These are phyloP conservation scores for Phacellophora camtschatica DNA, from an alignment of 30 jellyfish, hydroid and myxozoan species.

Conservation along the genomic window DNA sequence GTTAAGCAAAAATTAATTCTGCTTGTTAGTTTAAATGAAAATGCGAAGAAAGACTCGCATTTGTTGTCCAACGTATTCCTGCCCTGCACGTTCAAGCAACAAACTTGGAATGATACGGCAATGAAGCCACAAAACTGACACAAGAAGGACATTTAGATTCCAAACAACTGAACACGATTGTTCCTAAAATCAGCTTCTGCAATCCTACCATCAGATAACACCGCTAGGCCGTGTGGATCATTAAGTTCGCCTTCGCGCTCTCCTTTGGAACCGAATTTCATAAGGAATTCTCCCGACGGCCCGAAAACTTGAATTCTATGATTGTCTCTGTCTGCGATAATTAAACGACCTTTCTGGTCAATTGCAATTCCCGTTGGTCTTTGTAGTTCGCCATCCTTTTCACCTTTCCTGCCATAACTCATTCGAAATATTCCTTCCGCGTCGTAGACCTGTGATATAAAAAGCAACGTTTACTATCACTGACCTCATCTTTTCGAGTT, in stretches of 20 bases:
- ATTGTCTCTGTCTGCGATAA: slow-evolving; percentile 96
- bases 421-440: slow-evolving; percentile 78
- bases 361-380: slow-evolving; percentile 98
- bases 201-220: slow-evolving; percentile 84
- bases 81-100: too few relatives aligned
- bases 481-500: too few relatives aligned
- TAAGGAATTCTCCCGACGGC: slow-evolving; percentile 65
- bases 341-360: slow-evolving; percentile 83
- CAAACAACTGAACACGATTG: slow-evolving; percentile 69
- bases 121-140: too few relatives aligned
- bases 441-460: slow-evolving; percentile 68
- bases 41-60: too few relatives aligned
- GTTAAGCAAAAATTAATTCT: too few relatives aligned
- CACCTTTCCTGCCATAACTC: slow-evolving; percentile 91
- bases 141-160: not conserved
- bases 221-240: slow-evolving; percentile 95
- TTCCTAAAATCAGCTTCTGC: slow-evolving; percentile 98
- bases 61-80: too few relatives aligned
- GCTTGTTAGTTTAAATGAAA: too few relatives aligned
- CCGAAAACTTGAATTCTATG: slow-evolving; percentile 89
- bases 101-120: too few relatives aligned
- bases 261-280: slow-evolving; percentile 90
- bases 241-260: slow-evolving; percentile 89
- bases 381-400: slow-evolving; percentile 87
- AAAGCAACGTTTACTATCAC: too few relatives aligned